Percentiles rank a stretch among this genome's conserved stretches.
Evolutionary conservation across 2,113 vertebrate species (phyloP).

Genomic region (Mirounga angustirostris): DNA sequence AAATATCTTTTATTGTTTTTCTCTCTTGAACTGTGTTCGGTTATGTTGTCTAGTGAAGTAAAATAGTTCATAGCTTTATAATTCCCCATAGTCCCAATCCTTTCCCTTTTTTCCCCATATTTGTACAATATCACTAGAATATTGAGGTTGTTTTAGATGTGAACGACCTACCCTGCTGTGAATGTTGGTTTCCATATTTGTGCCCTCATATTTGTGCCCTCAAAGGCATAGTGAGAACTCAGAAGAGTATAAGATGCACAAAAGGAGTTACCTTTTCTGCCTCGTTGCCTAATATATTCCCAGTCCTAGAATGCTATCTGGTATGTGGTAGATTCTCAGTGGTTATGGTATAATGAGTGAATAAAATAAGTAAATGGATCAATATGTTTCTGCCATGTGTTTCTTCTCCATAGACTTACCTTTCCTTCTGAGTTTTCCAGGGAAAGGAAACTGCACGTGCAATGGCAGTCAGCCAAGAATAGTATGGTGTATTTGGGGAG

Average conservation of each 20-base stretch:
- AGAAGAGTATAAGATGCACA: not conserved
- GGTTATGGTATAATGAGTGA: not conserved
- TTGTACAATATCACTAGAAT: not conserved
- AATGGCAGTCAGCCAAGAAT: not conserved
- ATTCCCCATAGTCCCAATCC: not conserved
- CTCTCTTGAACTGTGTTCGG: not conserved
- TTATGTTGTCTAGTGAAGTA: not conserved
- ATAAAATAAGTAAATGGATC: not conserved
- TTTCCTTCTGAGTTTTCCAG: not conserved
- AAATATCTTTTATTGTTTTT: not conserved
- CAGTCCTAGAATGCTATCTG: not conserved
- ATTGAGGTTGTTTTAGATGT: not conserved
- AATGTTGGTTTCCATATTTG: not conserved
- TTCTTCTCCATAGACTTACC: not conserved
- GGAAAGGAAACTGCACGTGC: not conserved
- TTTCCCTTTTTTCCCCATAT: not conserved
- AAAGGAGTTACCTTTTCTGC: not conserved
- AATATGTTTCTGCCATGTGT: not conserved
- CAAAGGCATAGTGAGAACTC: not conserved
- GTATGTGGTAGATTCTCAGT: not conserved
- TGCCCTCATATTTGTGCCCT: not conserved
- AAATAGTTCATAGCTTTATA: not conserved
- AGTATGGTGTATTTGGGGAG: not conserved
- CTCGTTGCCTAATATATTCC: not conserved
- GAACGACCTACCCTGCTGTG: not conserved